Conservation (phyloP, 1,140 invertebrate species). For the Temnothorax longispinosus region DNA sequence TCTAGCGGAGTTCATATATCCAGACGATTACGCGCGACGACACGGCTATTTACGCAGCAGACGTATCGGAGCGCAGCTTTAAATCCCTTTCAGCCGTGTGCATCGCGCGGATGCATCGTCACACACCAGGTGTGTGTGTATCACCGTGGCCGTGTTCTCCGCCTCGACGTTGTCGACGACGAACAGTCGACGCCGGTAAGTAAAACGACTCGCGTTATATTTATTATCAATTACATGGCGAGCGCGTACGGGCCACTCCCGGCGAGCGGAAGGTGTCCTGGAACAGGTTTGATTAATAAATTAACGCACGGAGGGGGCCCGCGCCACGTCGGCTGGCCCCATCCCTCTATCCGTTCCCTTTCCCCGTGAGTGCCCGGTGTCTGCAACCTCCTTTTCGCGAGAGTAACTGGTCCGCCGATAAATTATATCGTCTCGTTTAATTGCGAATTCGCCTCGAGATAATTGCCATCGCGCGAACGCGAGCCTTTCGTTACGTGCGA, state of each 20-base stretch:
- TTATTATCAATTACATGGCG: conserved; percentile 66
- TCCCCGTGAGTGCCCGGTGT: neutral
- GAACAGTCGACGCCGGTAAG: conserved; percentile 51
- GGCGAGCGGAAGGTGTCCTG: conserved; percentile 57
- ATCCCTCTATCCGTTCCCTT: neutral
- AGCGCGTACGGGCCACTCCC: conserved; percentile 54
- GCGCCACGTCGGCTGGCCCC: conserved; percentile 39
- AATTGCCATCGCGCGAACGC: conserved; percentile 50
- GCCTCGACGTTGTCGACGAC: conserved; percentile 48
- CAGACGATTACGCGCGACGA: conserved; percentile 54
- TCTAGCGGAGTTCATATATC: conserved; percentile 60
- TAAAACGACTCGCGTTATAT: conserved; percentile 59
- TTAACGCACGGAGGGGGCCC: conserved; percentile 56
- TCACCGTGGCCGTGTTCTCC: conserved; percentile 36
- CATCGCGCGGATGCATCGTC: conserved; percentile 41
- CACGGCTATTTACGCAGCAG: conserved; percentile 55
- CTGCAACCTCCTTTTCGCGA: conserved; percentile 53
- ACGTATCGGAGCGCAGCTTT: conserved; percentile 54
- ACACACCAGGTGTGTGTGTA: conserved; percentile 54
- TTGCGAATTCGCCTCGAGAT: conserved; percentile 63
- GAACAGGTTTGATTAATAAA: conserved; percentile 70
- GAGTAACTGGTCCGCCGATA: conserved; percentile 58
- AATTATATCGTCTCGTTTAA: conserved; percentile 67
- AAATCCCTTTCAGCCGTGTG: conserved; percentile 29
- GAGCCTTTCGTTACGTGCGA: conserved; percentile 45